Base-by-base conservation (phyloP, 2,797 vertebrate species). In the Esox lucius region DNA sequence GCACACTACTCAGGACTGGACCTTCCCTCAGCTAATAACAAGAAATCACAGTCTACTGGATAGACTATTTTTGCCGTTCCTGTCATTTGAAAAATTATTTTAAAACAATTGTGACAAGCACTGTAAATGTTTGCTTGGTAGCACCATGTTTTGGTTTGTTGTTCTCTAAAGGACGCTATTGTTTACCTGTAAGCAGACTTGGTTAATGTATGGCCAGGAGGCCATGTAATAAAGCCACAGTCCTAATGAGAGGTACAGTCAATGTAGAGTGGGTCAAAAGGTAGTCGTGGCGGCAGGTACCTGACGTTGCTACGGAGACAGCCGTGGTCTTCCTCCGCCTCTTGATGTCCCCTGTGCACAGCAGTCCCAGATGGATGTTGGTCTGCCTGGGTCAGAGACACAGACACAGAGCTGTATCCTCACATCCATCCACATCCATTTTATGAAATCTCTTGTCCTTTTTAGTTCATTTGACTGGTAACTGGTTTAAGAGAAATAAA, bases 241-340 rank as follows among this genome's bases (percentile, higher is more conserved):
- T 22, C 56, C 16, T 39, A 6, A n/a, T 46, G 39, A 49, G 59
- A 42, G 59, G 17, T 17, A 17, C 31, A n/a, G 15, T 17, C 31
- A 26, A 69, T 6, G 31, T 5, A 17, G 22, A 74, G 17, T n/a
- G 67, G 71, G 67, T 24, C 62, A 56, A 26, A 28, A 35, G 62
- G 61, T 2, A 67, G 61, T 64, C 12, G 74, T 39, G 65, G 65
- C 17, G 33, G 73, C 53, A 72, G 68, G 79, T 86, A 91, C 89
- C 90, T 90, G 87, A 85, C 73, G 84, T 71, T 51, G 83, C 46
- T 11, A 26, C 15, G 28, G 39, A 78, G 39, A 72, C 5, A 39
- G 7, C 87, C 68, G 91, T 87, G 49, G 95, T 91, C 83, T 96
- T 96, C 87, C 93, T 92, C 82, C 68, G 19, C 56, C 56, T 61